These are phyloP conservation scores for Bos indicus DNA, from an alignment of 2,113 vertebrate genomes.

Conservation along the genomic window DNA sequence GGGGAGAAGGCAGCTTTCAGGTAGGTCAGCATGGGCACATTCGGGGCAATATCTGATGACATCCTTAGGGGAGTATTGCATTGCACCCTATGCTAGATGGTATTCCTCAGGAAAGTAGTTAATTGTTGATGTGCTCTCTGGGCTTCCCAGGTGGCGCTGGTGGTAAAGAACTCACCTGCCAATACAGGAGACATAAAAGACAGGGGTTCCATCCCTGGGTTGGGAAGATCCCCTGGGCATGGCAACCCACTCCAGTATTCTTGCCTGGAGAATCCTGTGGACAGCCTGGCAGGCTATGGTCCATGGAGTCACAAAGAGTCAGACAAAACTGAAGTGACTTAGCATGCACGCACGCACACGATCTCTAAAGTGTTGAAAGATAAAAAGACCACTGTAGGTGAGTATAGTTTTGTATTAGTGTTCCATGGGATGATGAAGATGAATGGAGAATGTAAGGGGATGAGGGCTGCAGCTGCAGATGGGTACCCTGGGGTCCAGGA, in stretches of 20 bases:
- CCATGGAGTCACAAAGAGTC: not conserved
- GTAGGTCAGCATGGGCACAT: not conserved
- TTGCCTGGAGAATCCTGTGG: not conserved
- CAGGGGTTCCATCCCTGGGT: not conserved
- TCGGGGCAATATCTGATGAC: not conserved
- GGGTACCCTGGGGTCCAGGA: not conserved
- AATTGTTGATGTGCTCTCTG: not conserved
- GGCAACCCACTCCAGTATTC: not conserved
- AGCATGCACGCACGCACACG: rapidly evolving
- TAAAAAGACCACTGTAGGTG: not conserved
- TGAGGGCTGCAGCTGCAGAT: not conserved
- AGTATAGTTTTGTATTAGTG: not conserved
- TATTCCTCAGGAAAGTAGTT: not conserved
- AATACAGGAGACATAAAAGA: not conserved
- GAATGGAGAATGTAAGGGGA: not conserved
- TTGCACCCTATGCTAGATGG: not conserved
- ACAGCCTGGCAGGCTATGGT: not conserved
- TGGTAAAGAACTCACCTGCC: not conserved
- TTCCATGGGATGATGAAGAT: not conserved
- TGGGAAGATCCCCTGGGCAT: not conserved
- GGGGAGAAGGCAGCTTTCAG: not conserved
- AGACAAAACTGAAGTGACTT: not conserved
- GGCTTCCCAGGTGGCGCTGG: not conserved
- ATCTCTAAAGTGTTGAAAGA: not conserved
- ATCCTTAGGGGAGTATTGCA: not conserved